These are phyloP conservation scores for Sebastes ruberrimus DNA, from an alignment of 2,797 vertebrate genomes.

Conservation along the genomic window DNA sequence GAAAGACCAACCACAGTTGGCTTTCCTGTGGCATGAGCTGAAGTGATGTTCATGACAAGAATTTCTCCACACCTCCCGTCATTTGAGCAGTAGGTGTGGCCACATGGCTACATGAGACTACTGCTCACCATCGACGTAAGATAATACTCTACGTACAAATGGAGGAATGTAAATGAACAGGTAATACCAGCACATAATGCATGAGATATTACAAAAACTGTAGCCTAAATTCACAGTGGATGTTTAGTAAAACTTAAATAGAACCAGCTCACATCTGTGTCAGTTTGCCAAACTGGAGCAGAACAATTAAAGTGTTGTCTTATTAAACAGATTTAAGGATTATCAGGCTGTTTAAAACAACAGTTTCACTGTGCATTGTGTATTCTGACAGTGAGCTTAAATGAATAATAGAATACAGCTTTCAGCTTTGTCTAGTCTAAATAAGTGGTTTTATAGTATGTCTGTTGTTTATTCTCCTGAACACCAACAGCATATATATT, in stretches of 20 bases:
- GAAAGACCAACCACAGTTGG: neutral
- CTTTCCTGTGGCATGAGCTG: neutral
- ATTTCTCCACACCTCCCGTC: neutral
- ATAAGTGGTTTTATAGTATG: neutral
- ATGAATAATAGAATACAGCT: neutral
- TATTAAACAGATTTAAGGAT: neutral
- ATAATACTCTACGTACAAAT: neutral
- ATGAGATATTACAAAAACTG: neutral
- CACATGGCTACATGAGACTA: neutral
- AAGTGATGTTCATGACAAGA: neutral
- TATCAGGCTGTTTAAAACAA: neutral
- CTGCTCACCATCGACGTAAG: neutral
- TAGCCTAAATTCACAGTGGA: neutral
- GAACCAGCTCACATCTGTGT: neutral
- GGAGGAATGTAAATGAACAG: neutral
- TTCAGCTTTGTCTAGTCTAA: neutral
- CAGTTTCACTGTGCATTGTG: neutral
- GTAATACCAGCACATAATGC: neutral
- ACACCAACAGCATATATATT: neutral
- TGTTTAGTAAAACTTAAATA: neutral
- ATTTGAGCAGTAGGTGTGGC: conserved; percentile 1
- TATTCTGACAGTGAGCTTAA: neutral
- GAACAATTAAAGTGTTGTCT: neutral
- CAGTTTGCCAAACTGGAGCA: neutral
- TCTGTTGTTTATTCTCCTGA: neutral